phyloP scores from a whole-genome alignment of 2,888 invertebrate species.

The Drosophila formosana region DNA sequence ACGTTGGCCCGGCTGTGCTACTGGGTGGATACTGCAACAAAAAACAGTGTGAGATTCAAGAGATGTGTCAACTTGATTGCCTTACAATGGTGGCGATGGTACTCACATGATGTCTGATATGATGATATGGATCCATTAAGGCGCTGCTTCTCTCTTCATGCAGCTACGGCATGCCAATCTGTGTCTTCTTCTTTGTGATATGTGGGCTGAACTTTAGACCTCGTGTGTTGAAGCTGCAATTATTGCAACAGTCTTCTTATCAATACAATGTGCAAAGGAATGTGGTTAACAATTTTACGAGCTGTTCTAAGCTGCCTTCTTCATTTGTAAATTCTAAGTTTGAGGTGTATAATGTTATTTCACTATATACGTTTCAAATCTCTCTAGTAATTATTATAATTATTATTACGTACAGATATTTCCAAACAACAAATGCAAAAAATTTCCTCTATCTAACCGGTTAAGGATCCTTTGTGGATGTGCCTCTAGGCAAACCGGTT shows the following conservation, averaged over 20 bases:
- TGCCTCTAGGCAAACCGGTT: too few species aligned
- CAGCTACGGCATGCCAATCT: constrained; percentile 60
- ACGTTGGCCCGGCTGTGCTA: constrained; percentile 43
- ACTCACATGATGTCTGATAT: constrained; percentile 82
- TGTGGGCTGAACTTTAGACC: constrained; percentile 59
- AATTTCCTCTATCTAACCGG: too few species aligned
- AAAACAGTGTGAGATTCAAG: background rate
- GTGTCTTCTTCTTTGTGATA: constrained; percentile 34
- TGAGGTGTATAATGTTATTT: too few species aligned
- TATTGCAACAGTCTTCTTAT: constrained; percentile 2
- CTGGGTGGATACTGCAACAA: constrained; percentile 59
- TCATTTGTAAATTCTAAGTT: too few species aligned
- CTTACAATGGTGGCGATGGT: constrained; percentile 29
- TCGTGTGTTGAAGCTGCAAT: constrained; percentile 43
- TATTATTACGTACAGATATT: too few species aligned
- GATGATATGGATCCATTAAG: constrained; percentile 82
- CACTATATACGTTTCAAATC: too few species aligned
- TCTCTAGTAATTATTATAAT: too few species aligned
- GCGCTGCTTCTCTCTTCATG: constrained; percentile 48
- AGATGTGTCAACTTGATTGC: constrained; percentile 33
- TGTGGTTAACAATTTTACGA: background rate
- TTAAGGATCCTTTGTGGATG: too few species aligned
- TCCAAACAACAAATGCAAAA: too few species aligned
- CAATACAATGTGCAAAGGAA: background rate
- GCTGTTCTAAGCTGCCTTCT: background rate